Base-by-base conservation (phyloP, 2,888 invertebrate species). In the Chrysolina oricalcia region DNA sequence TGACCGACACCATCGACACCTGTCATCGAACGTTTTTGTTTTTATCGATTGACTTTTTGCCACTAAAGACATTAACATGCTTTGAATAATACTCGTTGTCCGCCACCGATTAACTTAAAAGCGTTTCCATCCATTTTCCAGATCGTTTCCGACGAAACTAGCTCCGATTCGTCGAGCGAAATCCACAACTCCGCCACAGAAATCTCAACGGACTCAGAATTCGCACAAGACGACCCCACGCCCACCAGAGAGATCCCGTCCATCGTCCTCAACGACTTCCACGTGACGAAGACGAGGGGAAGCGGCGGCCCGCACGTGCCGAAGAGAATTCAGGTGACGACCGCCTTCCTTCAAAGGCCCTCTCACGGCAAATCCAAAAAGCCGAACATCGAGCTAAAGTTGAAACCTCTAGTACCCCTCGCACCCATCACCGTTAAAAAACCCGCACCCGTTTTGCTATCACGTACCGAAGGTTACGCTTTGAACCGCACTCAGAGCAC, bases 171-270 rank as follows among this genome's bases (percentile, higher is more conserved):
- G 76, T 92, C 93, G 80, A 94, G 94, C 82, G 93, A 93, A 84
- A 93, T 93, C 81, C 93, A 94, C 81, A 96, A 96, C 83, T 96
- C 96, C 9, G 96, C 96, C 2, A 97, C 97, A 0, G 97, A 97
- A 90, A 97, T 97, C 83, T 96, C 96, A 65, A 97, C 97, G 0
- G 97, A 97, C 89, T 97, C 97, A 35, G 97, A 97, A 89, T 97
- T 97, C 86, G 97, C 96, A 80, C 94, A 95, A 79, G 96, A 96
- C 85, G 94, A 94, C 56, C 89, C 89, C 19, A 92, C 92, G 0
- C 94, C 94, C 23, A 93, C 93, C 0, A 92, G 93, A 70, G 93
- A 94, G 79, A 92, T 94, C 35, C 96, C 96, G 13, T 93, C 94
- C 80, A 95, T 96, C 74, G 91, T 94, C 69, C 92, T 94, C 78